Evolutionary conservation across 2,888 invertebrate species (phyloP).

Genomic region (Pseudococcus viburni): DNA sequence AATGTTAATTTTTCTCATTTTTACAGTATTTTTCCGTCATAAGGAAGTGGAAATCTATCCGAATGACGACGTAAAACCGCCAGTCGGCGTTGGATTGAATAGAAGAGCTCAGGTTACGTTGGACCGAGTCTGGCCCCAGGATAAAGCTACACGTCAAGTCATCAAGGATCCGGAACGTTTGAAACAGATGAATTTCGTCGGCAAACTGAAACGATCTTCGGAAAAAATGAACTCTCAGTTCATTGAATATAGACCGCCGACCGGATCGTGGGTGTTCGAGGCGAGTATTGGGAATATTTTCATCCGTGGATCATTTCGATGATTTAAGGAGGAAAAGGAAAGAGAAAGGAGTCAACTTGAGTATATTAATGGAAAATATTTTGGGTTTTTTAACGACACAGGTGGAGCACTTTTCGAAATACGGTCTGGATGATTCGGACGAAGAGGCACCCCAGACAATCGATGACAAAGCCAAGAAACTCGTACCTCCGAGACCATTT

Average conservation of each 20-base stretch:
- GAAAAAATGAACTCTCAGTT: slow-evolving; percentile 91
- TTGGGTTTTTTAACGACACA: slow-evolving; percentile 70
- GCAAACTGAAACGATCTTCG: slow-evolving; percentile 86
- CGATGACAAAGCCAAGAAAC: slow-evolving; percentile 67
- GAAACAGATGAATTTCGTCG: slow-evolving; percentile 86
- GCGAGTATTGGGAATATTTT: slow-evolving; percentile 70
- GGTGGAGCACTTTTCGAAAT: slow-evolving; percentile 96
- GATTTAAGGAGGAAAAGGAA: too few species aligned
- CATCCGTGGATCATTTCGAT: too few species aligned
- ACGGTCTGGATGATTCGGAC: slow-evolving; percentile 89
- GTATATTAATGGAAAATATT: not conserved
- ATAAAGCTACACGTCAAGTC: slow-evolving; percentile 84
- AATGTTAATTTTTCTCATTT: not conserved
- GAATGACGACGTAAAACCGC: slow-evolving; percentile 89
- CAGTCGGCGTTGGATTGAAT: slow-evolving; percentile 89
- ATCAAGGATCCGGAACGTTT: slow-evolving; percentile 87
- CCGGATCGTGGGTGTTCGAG: slow-evolving; percentile 97
- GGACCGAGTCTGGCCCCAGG: slow-evolving; percentile 94
- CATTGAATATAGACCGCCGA: slow-evolving; percentile 93
- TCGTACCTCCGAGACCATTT: slow-evolving; percentile 53
- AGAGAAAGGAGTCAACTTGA: not conserved
- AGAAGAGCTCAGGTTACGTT: slow-evolving; percentile 91
- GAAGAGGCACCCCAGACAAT: slow-evolving; percentile 74
- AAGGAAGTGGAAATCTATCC: slow-evolving; percentile 97
- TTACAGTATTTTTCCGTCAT: slow-evolving; percentile 87